Evolutionary conservation across 2,888 invertebrate species (phyloP).

Genomic region (Tenthredo mesomela): DNA sequence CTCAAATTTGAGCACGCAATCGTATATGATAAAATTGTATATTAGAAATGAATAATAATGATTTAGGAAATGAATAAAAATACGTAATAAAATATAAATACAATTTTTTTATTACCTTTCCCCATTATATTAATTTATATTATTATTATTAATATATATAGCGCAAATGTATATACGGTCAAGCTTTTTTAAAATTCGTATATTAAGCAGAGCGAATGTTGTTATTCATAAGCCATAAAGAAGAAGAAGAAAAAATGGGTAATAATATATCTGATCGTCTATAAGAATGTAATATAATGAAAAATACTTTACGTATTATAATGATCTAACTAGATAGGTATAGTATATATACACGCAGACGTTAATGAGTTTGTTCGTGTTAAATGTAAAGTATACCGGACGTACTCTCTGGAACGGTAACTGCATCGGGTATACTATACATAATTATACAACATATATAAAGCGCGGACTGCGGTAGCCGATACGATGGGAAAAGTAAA

Average conservation of each 20-base stretch:
- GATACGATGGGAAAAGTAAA: conserved; percentile 12
- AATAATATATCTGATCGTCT: neutral
- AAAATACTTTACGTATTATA: neutral
- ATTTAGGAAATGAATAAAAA: neutral
- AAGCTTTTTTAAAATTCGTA: neutral
- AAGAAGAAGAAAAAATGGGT: too few species aligned
- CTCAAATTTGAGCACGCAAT: neutral
- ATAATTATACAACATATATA: too few species aligned
- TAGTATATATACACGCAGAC: neutral
- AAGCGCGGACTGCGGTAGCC: too few species aligned
- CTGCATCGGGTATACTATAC: neutral
- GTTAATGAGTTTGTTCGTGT: neutral
- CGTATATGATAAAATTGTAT: too few species aligned
- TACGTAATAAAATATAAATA: neutral
- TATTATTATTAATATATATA: too few species aligned
- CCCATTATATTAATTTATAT: neutral
- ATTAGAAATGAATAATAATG: neutral
- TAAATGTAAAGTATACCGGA: neutral
- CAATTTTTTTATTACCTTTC: neutral
- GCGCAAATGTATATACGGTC: too few species aligned
- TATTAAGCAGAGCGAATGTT: neutral
- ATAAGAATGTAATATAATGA: neutral
- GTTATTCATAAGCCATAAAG: neutral
- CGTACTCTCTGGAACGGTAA: conserved; percentile 9
- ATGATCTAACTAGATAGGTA: neutral